Evolutionary conservation across 2,113 vertebrate genomes (phyloP), one percentile per base, ranked within the genome.

Genomic region (Vulpes lagopus): DNA sequence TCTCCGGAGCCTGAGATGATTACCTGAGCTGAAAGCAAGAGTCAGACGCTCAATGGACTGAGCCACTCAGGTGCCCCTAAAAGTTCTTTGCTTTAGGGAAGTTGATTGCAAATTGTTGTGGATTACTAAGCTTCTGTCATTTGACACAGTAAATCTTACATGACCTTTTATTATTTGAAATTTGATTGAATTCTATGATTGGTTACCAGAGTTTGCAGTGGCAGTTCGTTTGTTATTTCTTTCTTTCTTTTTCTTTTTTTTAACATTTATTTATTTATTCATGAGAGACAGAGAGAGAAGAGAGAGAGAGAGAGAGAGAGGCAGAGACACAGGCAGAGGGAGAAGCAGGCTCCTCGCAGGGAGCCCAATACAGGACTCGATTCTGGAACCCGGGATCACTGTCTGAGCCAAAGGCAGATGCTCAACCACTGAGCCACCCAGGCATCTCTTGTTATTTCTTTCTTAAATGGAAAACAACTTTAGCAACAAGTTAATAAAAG

Each of bases 151-250:
- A 78, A 62, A 12, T 92, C 60, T 95, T 71, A 22, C 2, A 0
- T 76, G 81, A 62, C 95, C 83, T 12, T n/a, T 87, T 27, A 16
- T n/a, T 84, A 55, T 38, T 94, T 95, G 83, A 96, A 95, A n/a
- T 94, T 95, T 62, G 90, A 3, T 64, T 79, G 71, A 57, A 35
- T 81, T 92, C 4, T 92, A 2, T 91, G 71, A n/a, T 73, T 94
- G 38, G 32, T 95, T 91, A 49, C 59, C 73, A 57, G 17, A 57
- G 62, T 97, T 96, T 97, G 15, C 32, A 93, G 35, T 78, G 65
- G 76, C 35, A 91, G 60, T 78, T 43, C 23, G 32, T 76, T 49
- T 14, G 11, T 69, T 91, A 30, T 25, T 65, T 43, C 27, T 60
- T 62, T 89, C 38, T 43, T 43, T 43, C 43, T 55, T 6, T 73